Percentiles rank a stretch among this genome's conserved stretches.
phyloP scores from a whole-genome alignment of 2,797 vertebrate genomes.

The Oophaga sylvatica region DNA sequence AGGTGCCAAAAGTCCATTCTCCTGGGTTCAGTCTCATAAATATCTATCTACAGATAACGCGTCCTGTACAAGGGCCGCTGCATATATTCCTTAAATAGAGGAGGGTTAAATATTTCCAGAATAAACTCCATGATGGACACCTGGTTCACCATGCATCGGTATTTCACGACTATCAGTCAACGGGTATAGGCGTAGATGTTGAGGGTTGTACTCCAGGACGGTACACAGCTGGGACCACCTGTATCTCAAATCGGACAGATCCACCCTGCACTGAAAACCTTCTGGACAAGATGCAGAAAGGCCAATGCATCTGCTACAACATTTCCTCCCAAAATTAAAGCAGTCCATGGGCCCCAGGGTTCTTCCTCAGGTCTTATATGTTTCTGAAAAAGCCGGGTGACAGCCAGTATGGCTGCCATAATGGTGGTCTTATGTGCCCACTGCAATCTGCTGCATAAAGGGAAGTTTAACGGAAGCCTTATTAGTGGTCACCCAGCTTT shows the following conservation, averaged over 20 bases:
- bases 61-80: too few species aligned
- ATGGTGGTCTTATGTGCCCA: background rate
- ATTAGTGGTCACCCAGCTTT: too few species aligned
- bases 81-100: background rate
- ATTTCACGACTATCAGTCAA: background rate
- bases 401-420: background rate
- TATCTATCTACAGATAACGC: background rate
- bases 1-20: background rate
- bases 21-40: background rate
- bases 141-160: background rate
- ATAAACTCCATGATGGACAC: slow-evolving; percentile 7
- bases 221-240: background rate
- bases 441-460: background rate
- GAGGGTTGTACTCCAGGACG: background rate
- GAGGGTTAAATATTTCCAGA: slow-evolving; percentile 13
- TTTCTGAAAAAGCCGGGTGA: background rate
- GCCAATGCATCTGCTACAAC: background rate
- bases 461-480: background rate
- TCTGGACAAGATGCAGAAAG: background rate
- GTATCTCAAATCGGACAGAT: background rate
- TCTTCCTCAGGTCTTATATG: background rate
- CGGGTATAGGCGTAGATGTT: background rate
- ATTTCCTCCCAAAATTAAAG: slow-evolving; percentile 11
- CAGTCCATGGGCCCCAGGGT: too few species aligned
- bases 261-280: background rate